These are phyloP conservation scores for Montifringilla adamsi DNA, from an alignment of 2,113 vertebrate genomes.

Conservation along the genomic window DNA sequence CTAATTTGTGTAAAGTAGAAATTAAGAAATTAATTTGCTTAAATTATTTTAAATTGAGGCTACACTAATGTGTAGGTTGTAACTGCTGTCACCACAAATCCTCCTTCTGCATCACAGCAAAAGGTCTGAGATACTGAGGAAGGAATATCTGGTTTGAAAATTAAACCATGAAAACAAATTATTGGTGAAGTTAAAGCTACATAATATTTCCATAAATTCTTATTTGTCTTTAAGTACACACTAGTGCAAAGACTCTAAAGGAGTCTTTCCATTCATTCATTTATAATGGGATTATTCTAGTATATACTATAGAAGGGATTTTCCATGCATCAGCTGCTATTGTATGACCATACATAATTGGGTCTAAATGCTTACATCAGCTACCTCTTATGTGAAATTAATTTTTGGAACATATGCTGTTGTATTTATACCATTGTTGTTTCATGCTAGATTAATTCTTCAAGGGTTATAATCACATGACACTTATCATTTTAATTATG, in stretches of 20 bases:
- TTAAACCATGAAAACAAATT: neutral
- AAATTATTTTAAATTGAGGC: neutral
- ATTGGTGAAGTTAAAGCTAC: neutral
- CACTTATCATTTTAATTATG: conserved; percentile 79
- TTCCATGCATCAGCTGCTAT: conserved; percentile 47
- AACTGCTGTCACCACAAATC: neutral
- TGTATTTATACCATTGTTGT: conserved; percentile 71
- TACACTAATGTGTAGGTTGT: neutral
- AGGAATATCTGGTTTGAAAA: neutral
- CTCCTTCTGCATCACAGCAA: neutral
- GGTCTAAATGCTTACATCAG: conserved; percentile 63
- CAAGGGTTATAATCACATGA: conserved; percentile 76
- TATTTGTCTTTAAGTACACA: neutral
- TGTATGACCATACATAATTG: conserved; percentile 54
- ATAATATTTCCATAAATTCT: neutral
- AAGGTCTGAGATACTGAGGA: neutral
- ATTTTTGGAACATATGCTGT: conserved; percentile 70
- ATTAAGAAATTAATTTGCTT: neutral
- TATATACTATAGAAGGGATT: conserved; percentile 48
- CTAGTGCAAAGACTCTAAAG: neutral
- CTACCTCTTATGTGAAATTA: conserved; percentile 68
- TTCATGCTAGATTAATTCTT: conserved; percentile 77
- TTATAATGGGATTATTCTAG: conserved; percentile 61
- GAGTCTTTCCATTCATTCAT: conserved; percentile 50
- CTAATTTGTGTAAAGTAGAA: neutral